Percentiles rank a stretch among this genome's conserved stretches.
These are phyloP conservation scores for Dreissena polymorpha DNA, from an alignment of 1,140 invertebrate genomes.

Conservation along the genomic window DNA sequence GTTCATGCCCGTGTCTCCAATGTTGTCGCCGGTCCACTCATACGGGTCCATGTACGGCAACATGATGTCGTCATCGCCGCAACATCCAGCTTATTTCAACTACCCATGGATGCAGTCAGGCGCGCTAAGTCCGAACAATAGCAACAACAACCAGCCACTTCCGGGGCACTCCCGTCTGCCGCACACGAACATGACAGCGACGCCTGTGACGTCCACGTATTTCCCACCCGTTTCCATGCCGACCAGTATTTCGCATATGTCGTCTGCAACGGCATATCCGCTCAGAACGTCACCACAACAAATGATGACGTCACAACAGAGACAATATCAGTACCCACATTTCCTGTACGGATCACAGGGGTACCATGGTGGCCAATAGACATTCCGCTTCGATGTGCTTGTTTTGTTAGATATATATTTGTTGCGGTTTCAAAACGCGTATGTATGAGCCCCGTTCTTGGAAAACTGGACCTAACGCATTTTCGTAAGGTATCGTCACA, in stretches of 20 bases:
- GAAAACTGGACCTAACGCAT: too few relatives aligned
- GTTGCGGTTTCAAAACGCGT: too few relatives aligned
- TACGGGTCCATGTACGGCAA: conserved; percentile 39
- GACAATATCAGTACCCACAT: too few relatives aligned
- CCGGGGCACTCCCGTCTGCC: conserved; percentile 32
- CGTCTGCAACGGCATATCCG: conserved; percentile 19
- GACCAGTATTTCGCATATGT: background rate
- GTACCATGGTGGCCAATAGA: too few relatives aligned
- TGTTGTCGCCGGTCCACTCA: conserved; percentile 36
- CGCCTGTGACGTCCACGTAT: too few relatives aligned
- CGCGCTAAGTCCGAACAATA: conserved; percentile 49
- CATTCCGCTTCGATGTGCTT: too few relatives aligned
- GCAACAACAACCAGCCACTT: conserved; percentile 36
- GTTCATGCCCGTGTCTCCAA: conserved; percentile 35
- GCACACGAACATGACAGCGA: conserved; percentile 20
- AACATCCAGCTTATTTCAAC: conserved; percentile 17
- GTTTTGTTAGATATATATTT: too few relatives aligned
- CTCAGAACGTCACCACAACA: conserved; percentile 31
- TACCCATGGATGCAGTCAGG: conserved; percentile 47
- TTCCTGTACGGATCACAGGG: too few relatives aligned
- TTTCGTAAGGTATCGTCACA: too few relatives aligned
- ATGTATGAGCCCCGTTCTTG: too few relatives aligned
- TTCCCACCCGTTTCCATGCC: background rate
- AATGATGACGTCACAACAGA: conserved; percentile 20
- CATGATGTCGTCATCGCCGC: conserved; percentile 44